Conservation (phyloP, 2,113 vertebrate species). For the Phylloscopus trochiloides region DNA sequence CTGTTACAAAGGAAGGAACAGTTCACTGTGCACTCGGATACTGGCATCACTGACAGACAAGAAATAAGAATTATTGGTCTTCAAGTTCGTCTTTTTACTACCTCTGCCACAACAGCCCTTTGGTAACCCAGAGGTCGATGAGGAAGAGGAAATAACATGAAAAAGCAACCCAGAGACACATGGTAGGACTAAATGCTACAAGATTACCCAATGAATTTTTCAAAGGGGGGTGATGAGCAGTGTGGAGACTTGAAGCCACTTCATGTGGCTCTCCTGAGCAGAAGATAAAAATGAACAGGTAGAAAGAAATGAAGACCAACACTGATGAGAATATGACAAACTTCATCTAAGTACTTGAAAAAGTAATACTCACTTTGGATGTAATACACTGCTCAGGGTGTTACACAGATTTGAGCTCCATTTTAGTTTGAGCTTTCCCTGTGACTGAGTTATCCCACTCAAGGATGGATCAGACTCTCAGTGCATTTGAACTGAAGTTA, state of each 20-base stretch:
- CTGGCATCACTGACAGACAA: not conserved
- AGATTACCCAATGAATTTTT: not conserved
- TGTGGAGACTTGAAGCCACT: not conserved
- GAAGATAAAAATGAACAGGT: not conserved
- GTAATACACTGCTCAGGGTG: not conserved
- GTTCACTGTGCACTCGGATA: not conserved
- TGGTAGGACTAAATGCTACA: not conserved
- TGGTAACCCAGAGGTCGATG: not conserved
- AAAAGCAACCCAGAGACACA: not conserved
- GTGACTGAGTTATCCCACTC: not conserved
- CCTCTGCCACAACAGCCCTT: not conserved
- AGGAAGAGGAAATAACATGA: not conserved
- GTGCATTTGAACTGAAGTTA: not conserved
- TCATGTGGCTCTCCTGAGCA: not conserved
- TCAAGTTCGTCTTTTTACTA: not conserved
- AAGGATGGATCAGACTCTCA: not conserved
- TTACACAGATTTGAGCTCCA: not conserved
- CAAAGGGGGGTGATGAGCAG: fast-evolving
- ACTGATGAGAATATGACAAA: not conserved
- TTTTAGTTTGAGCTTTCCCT: not conserved
- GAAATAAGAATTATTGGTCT: not conserved
- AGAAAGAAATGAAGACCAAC: not conserved
- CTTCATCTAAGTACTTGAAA: not conserved
- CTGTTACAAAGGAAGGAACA: not conserved
- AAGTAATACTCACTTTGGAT: not conserved